These are phyloP conservation scores for Stegodyphus dumicola DNA, from an alignment of 1,140 invertebrate genomes.

Conservation along the genomic window DNA sequence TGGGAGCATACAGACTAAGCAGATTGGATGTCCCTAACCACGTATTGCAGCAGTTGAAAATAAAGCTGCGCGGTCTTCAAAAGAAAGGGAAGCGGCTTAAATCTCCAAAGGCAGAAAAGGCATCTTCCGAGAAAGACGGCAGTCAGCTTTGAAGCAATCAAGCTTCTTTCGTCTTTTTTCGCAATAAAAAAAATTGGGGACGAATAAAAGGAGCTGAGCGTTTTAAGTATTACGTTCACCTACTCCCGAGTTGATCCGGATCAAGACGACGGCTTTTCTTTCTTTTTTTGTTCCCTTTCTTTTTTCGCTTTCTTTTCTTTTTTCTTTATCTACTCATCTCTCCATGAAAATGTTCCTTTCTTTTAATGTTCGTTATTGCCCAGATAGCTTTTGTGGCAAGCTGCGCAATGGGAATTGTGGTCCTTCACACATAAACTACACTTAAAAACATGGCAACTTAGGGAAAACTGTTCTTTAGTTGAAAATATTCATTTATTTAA, in stretches of 20 bases:
- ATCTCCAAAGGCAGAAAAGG: neutral
- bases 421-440: no score
- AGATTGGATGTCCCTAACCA: neutral
- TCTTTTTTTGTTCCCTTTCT: neutral
- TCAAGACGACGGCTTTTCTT: neutral
- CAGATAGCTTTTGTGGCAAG: no score
- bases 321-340: neutral
- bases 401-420: no score
- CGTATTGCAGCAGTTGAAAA: neutral
- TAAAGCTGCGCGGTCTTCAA: neutral
- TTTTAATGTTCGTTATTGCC: no score
- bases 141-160: neutral
- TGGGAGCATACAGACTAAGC: neutral
- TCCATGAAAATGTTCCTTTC: no score
- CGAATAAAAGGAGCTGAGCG: neutral
- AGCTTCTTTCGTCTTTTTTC: neutral
- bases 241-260: neutral
- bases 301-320: neutral
- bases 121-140: neutral
- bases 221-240: slow-evolving; percentile 4
- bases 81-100: neutral
- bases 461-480: no score
- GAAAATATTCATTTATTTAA: no score
- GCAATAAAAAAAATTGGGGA: neutral
- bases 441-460: no score